Evolutionary conservation across 2,797 vertebrate species (phyloP).

Genomic region (Bufotes viridis): DNA sequence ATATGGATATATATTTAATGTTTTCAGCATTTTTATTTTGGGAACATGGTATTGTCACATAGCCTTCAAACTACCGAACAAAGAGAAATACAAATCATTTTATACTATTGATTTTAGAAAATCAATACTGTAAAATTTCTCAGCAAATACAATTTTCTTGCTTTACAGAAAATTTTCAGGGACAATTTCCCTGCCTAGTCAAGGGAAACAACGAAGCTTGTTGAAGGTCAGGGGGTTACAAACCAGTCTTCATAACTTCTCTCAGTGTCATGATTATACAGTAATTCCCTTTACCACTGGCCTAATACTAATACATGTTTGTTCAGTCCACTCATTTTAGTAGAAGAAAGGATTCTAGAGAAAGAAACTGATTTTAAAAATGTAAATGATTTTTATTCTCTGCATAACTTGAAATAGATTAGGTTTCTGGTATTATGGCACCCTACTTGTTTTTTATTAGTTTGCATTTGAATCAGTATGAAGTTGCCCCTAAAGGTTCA

Average conservation of each 20-base stretch:
- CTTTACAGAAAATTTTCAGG: constrained; percentile 1
- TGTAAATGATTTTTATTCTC: neutral
- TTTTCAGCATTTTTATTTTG: neutral
- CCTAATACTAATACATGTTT: neutral
- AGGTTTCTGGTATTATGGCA: neutral
- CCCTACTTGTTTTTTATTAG: neutral
- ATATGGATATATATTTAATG: neutral
- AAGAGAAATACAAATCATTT: neutral
- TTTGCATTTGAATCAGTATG: too few species aligned
- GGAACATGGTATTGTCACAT: neutral
- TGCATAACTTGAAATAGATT: neutral
- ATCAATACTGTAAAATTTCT: neutral
- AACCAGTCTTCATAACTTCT: neutral
- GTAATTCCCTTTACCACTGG: neutral
- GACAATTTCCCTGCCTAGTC: neutral
- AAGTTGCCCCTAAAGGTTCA: neutral
- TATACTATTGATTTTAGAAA: neutral
- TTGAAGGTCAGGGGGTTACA: neutral
- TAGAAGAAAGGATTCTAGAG: neutral
- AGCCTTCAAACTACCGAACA: neutral
- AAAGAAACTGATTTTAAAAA: neutral
- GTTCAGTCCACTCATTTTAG: neutral
- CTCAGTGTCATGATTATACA: neutral
- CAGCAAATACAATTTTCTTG: neutral
- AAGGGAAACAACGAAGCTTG: neutral